These are phyloP conservation scores for Sminthurinus aureus DNA, from an alignment of 2,888 invertebrate species.

Conservation along the genomic window DNA sequence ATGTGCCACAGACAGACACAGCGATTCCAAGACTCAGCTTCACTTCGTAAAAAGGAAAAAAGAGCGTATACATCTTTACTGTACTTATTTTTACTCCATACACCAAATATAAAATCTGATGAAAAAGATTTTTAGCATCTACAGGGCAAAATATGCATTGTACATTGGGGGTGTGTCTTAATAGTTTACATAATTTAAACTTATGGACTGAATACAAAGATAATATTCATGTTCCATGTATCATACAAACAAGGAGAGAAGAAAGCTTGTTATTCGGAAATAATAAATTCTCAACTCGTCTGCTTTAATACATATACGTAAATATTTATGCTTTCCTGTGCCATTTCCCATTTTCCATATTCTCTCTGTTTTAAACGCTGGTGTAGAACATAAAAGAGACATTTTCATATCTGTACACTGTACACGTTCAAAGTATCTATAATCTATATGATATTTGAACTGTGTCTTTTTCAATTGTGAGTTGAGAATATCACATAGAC, in stretches of 20 bases:
- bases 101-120: no score
- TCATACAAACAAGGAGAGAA: neutral
- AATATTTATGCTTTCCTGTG: constrained; percentile 14
- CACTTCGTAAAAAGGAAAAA: no score
- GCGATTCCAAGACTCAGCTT: no score
- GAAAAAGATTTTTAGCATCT: neutral
- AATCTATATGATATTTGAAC: no score
- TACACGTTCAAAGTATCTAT: no score
- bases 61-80: no score
- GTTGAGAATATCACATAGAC: neutral
- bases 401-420: no score
- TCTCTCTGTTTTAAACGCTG: no score
- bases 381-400: no score
- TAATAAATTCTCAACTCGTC: neutral
- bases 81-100: no score
- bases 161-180: no score
- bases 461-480: neutral
- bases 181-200: neutral
- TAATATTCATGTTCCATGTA: neutral
- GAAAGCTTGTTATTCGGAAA: constrained; percentile 7
- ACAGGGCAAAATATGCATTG: neutral
- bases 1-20: no score
- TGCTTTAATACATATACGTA: neutral
- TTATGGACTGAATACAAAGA: neutral
- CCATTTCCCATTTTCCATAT: neutral